Evolutionary conservation across 2,113 vertebrate species (phyloP).

Genomic region (Pelodiscus sinensis): DNA sequence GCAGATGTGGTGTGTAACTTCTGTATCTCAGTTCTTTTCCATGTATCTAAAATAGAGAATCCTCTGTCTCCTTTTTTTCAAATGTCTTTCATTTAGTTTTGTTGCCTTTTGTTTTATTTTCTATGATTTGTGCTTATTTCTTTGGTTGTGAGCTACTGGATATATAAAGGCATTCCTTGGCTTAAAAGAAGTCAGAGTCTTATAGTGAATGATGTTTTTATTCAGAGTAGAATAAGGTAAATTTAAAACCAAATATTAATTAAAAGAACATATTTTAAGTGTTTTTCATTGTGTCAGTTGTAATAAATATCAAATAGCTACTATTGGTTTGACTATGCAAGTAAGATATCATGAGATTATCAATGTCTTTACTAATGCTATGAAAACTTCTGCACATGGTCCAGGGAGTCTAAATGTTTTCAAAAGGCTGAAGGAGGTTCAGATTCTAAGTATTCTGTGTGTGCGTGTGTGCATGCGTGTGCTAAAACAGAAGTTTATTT

Average conservation of each 20-base stretch:
- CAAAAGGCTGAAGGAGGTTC: neutral
- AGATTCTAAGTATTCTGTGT: neutral
- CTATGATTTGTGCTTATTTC: neutral
- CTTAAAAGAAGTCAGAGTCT: neutral
- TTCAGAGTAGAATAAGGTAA: neutral
- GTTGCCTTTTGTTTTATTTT: neutral
- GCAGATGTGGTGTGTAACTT: constrained; percentile 13
- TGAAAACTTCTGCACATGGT: neutral
- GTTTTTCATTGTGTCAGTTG: neutral
- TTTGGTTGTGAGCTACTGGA: neutral
- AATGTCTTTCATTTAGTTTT: neutral
- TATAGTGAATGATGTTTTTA: neutral
- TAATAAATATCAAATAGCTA: neutral
- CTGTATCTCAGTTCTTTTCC: constrained; percentile 24
- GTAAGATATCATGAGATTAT: neutral
- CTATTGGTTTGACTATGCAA: neutral
- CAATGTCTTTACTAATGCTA: neutral
- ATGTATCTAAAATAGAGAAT: neutral
- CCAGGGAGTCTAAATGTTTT: neutral
- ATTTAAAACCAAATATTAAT: neutral
- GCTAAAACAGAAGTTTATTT: neutral
- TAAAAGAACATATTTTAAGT: neutral
- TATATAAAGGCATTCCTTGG: neutral
- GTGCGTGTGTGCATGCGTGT: too few species aligned
- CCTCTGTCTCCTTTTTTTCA: neutral